Conservation (phyloP, 2,797 vertebrate genomes). For the Enteromius anoplus region DNA sequence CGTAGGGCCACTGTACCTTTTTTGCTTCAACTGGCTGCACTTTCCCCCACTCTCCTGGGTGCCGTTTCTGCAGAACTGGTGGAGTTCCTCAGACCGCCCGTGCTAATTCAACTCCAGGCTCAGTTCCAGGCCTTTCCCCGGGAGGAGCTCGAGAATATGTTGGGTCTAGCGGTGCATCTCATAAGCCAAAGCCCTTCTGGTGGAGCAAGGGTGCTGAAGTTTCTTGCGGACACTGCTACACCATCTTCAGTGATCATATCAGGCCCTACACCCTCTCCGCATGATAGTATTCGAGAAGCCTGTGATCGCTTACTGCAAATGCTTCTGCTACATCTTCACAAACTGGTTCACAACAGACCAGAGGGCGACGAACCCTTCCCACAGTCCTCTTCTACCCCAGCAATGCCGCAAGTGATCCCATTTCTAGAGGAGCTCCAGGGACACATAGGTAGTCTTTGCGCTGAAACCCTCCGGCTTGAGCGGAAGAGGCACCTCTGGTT, state of each 20-base stretch:
- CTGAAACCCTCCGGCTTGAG: conserved; percentile 86
- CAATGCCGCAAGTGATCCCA: conserved; percentile 77
- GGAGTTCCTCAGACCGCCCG: conserved; percentile 82
- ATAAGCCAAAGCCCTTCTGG: conserved; percentile 90
- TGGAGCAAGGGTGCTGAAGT: conserved; percentile 85
- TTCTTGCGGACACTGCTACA: conserved; percentile 89
- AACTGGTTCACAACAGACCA: conserved; percentile 85
- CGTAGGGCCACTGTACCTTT: conserved; percentile 89
- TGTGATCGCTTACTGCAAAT: conserved; percentile 91
- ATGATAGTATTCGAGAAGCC: conserved; percentile 88
- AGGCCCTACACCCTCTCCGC: conserved; percentile 81
- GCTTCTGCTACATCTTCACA: conserved; percentile 90
- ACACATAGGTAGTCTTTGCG: conserved; percentile 85
- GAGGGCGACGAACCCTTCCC: conserved; percentile 64
- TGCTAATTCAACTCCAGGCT: conserved; percentile 89
- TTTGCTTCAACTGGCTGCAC: conserved; percentile 89
- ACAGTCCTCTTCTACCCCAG: conserved; percentile 41
- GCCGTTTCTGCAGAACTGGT: conserved; percentile 88
- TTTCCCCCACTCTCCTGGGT: conserved; percentile 88
- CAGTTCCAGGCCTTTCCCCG: conserved; percentile 82
- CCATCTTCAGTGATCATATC: conserved; percentile 93
- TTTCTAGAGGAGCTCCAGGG: conserved; percentile 88
- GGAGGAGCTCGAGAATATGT: conserved; percentile 90
- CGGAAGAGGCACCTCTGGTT: conserved; percentile 92
- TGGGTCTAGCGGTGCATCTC: conserved; percentile 87